Conservation (phyloP, 2,797 vertebrate species). For the Rhabdophis nuchalis region DNA sequence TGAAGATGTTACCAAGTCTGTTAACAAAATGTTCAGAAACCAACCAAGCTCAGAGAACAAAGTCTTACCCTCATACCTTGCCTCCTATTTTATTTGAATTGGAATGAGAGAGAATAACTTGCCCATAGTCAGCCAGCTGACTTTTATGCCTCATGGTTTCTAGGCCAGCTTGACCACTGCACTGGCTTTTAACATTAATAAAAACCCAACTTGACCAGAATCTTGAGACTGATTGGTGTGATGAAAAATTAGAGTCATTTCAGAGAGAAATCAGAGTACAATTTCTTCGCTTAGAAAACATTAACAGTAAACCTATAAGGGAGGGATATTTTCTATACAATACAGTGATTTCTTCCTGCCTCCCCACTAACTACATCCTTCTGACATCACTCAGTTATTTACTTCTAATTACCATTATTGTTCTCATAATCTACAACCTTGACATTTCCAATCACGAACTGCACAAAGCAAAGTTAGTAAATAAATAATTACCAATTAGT, state of each 20-base stretch:
- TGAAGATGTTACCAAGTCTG: background rate
- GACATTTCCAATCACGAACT: background rate
- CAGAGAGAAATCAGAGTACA: background rate
- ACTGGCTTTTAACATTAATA: background rate
- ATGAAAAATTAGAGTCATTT: background rate
- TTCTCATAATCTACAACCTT: background rate
- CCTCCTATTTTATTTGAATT: background rate
- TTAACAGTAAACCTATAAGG: background rate
- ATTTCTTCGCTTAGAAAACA: background rate
- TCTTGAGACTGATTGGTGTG: background rate
- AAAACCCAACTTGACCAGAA: background rate
- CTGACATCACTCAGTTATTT: background rate
- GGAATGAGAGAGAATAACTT: background rate
- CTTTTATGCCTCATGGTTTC: background rate
- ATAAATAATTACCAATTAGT: background rate
- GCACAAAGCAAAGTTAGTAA: conserved; percentile 2
- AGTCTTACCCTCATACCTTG: background rate
- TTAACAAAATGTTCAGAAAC: background rate
- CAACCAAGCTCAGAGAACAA: background rate
- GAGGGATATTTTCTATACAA: background rate
- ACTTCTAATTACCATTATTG: background rate
- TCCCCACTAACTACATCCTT: background rate
- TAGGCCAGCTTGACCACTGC: background rate
- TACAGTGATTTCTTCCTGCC: background rate
- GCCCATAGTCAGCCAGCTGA: background rate